Evolutionary conservation across 2,113 vertebrate species (phyloP).

Genomic region (Thermophis baileyi): DNA sequence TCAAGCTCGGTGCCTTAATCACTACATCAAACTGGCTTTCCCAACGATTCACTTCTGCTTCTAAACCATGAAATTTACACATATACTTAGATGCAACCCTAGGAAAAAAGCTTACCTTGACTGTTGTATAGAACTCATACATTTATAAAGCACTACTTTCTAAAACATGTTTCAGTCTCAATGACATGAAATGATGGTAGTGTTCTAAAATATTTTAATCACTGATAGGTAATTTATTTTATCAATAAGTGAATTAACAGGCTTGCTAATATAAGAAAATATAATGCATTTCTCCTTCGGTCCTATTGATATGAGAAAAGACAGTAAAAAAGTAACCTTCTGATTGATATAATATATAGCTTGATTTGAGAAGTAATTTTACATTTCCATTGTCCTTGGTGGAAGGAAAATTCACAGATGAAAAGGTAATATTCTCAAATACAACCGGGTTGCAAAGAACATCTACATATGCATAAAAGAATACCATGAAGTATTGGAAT

Average conservation of each 20-base stretch:
- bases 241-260: neutral
- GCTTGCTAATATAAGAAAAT: neutral
- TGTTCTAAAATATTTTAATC: neutral
- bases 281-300: neutral
- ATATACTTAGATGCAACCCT: neutral
- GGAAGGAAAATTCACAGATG: neutral
- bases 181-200: neutral
- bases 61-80: neutral
- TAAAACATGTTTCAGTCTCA: neutral
- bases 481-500: neutral
- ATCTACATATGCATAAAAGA: neutral
- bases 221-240: neutral
- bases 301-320: neutral
- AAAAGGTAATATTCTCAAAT: neutral
- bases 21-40: neutral
- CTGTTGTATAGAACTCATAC: neutral
- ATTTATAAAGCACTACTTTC: neutral
- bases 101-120: neutral
- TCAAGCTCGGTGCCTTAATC: neutral
- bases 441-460: neutral
- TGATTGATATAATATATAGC: neutral
- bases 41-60: neutral
- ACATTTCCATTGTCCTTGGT: neutral
- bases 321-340: neutral
- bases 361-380: neutral